Base-by-base conservation (phyloP, 2,888 invertebrate species). In the Patella ulyssiponensis region DNA sequence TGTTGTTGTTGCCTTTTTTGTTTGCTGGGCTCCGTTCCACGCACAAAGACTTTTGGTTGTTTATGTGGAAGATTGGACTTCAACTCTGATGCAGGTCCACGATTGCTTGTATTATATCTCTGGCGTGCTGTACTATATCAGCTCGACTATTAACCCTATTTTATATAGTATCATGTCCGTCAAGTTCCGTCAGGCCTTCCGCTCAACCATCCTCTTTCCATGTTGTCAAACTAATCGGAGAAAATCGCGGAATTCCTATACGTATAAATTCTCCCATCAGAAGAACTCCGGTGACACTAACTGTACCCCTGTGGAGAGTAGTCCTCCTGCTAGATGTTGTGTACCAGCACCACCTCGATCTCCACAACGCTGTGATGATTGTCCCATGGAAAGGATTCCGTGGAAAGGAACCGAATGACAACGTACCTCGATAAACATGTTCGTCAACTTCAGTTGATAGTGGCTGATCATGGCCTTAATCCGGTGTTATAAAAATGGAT, bases 131-230 rank as follows among this genome's bases (percentile, higher is more conserved):
- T 98, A 98, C 93, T 98, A 96, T 92, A 92, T 97, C 85, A 97
- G 97, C 11, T 96, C 98, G 14, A 96, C 96, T 87, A 95, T 98
- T 89, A 98, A 98, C 92, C 98, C 98, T 0, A 94, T 98, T 81
- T 94, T 98, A 64, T 98, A 98, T 92, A 96, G 97, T 92, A 95
- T 97, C 76, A 97, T 98, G 97, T 97, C 97, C 14, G 95, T 96
- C 91, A 97, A 97, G 91, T 98, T 97, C 91, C 94, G 97, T 72
- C 95, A 96, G 85, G 97, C 97, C 71, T 97, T 98, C 92, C 96
- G 95, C 95, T 97, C 90, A 78, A 92, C 92, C 5, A 83, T 92
- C 23, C 80, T 86, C 33, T 82, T 79, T 52, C 77, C 82, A 5
- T 77, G 80, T 20, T 85, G 85, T 77, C 77, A 81, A 77, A 80